phyloP scores from a whole-genome alignment of 2,797 vertebrate genomes.

The Melanotaenia pygmaea region DNA sequence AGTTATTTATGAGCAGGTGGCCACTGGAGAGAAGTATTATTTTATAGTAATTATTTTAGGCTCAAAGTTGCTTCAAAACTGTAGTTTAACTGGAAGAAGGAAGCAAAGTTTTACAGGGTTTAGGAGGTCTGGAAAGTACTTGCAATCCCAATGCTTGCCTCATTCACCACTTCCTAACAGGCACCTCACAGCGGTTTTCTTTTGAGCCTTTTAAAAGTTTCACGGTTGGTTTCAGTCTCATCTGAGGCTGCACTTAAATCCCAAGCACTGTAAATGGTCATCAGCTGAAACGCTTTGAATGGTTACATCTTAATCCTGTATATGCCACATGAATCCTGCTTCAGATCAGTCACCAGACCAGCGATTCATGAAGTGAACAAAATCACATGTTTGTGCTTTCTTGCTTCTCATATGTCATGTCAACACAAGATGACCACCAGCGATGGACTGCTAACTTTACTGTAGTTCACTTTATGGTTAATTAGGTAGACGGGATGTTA shows the following conservation, averaged over 20 bases:
- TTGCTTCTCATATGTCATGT: conserved; percentile 43
- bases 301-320: conserved; percentile 50
- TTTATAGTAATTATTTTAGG: neutral
- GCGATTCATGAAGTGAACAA: conserved; percentile 50
- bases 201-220: conserved; percentile 62
- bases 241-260: conserved; percentile 37
- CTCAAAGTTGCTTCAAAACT: conserved; percentile 5
- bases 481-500: conserved; percentile 15
- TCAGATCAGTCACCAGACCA: conserved; percentile 61
- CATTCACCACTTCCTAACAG: conserved; percentile 12
- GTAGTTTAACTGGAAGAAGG: neutral
- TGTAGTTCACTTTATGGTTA: conserved; percentile 16
- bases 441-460: conserved; percentile 24
- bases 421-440: conserved; percentile 27
- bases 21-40: neutral
- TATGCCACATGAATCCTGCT: conserved; percentile 59
- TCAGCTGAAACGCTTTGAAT: conserved; percentile 39
- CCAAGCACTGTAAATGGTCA: conserved; percentile 44
- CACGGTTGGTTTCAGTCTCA: conserved; percentile 50
- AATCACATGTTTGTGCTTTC: conserved; percentile 47
- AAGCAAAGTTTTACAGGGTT: neutral
- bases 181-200: conserved; percentile 46
- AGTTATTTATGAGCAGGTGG: conserved; percentile 3
- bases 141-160: neutral
- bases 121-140: conserved; percentile 27